Evolutionary conservation across 2,113 vertebrate genomes (phyloP).

Genomic region (Daphoenositta chrysoptera): DNA sequence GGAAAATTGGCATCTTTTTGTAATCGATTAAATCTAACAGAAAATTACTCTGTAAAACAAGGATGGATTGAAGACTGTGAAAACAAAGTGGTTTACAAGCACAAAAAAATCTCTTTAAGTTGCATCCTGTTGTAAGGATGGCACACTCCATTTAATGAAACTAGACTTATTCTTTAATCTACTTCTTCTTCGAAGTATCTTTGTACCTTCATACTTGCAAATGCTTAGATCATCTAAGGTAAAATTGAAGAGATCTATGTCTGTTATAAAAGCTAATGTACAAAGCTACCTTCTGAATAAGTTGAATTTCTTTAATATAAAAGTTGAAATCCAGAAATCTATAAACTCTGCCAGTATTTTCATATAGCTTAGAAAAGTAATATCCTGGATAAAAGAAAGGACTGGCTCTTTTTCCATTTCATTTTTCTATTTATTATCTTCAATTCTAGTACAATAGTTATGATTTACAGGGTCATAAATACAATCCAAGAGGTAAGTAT

Average conservation of each 20-base stretch:
- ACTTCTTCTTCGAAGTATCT: neutral
- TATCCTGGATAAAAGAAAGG: neutral
- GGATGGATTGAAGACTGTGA: neutral
- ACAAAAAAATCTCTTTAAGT: neutral
- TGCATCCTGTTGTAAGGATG: neutral
- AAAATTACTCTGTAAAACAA: neutral
- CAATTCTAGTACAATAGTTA: neutral
- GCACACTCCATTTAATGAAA: neutral
- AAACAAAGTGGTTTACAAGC: neutral
- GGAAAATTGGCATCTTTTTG: neutral
- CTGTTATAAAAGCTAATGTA: neutral
- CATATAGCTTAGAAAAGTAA: neutral
- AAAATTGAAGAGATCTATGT: neutral
- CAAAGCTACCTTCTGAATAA: neutral
- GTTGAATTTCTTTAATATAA: neutral
- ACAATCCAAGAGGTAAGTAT: neutral
- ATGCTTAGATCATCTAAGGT: neutral
- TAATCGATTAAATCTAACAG: neutral
- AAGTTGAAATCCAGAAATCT: neutral
- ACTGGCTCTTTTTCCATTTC: neutral
- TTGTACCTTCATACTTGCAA: neutral
- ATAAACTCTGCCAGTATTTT: neutral
- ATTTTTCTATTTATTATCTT: neutral
- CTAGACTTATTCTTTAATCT: neutral
- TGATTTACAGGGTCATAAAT: neutral